Evolutionary conservation across 2,113 vertebrate species (phyloP), one percentile per base, ranked within the genome.

Genomic region (Rissa tridactyla): DNA sequence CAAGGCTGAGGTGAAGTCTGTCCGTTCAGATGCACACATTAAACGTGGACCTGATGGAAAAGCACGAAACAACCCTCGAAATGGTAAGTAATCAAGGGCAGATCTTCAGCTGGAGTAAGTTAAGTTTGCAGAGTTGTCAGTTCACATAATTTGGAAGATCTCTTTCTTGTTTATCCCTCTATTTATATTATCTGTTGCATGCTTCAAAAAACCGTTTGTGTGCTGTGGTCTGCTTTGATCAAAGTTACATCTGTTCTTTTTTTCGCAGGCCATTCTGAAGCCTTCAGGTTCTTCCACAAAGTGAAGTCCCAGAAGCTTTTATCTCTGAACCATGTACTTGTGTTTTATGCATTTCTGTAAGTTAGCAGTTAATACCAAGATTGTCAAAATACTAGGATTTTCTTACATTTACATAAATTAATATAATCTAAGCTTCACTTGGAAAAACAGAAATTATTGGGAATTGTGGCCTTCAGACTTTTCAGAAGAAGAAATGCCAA

Each of bases 281-380:
- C 96, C 18, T 54, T n/a, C 42, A 95, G 70, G 34, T 71, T 98
- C 30, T 71, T 97, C 75, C 92, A 97, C 30, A 97, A 95, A 97
- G 68, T 97, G 75, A 98, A 98, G 65, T 91, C 96, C 51, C 94
- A 98, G 92, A 98, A 98, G 78, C 93, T 97, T 5, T 91, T 97
- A 2, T 98, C 98, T 89, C 96, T 99, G 80, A 99, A 98, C 90
- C 98, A 98, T 6, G 64, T 99, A 64, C 98, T 99, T 82, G 46
- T 99, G 47, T 92, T 99, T 95, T 99, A 99, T 4, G 97, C 99
- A 94, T 36, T 99, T 94, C 94, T 99, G 99, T 99, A 97, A 99
- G 99, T 99, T 90, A 61, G 58, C 52, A 38, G 32, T 64, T 62
- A 36, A 47, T 82, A 57, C 32, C 25, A 86, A 58, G 18, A n/a